Evolutionary conservation across 2,888 invertebrate species (phyloP).

Genomic region (Gisinianus flammeolus): DNA sequence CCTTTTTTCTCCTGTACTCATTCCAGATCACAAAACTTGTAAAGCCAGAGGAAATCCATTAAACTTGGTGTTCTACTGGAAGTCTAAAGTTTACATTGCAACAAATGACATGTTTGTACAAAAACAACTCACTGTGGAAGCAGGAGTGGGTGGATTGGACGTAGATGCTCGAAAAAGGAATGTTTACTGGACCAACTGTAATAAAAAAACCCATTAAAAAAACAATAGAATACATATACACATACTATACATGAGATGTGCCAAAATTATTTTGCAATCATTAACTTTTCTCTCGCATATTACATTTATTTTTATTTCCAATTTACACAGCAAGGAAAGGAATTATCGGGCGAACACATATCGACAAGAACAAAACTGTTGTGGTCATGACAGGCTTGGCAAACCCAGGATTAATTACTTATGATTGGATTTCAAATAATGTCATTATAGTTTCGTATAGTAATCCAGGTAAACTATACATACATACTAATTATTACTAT

Average conservation of each 20-base stretch:
- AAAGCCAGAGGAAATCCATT: constrained; percentile 36
- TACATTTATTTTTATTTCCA: neutral
- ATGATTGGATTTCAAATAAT: constrained; percentile 80
- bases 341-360: constrained; percentile 12
- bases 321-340: constrained; percentile 21
- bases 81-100: constrained; percentile 28
- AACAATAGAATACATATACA: no score
- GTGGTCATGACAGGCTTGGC: constrained; percentile 66
- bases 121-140: neutral
- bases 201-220: neutral
- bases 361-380: constrained; percentile 19
- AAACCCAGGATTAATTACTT: constrained; percentile 75
- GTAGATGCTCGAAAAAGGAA: constrained; percentile 26
- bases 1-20: neutral
- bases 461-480: no score
- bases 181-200: constrained; percentile 37
- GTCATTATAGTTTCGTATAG: constrained; percentile 77
- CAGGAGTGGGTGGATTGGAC: constrained; percentile 22
- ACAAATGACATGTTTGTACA: constrained; percentile 31
- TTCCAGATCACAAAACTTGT: constrained; percentile 35
- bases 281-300: no score
- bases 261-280: neutral
- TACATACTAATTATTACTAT: no score
- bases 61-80: constrained; percentile 22
- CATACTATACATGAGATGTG: no score